Evolutionary conservation across 2,797 vertebrate species (phyloP), one percentile per base, ranked within the genome.

Genomic region (Diglossa cyanea): DNA sequence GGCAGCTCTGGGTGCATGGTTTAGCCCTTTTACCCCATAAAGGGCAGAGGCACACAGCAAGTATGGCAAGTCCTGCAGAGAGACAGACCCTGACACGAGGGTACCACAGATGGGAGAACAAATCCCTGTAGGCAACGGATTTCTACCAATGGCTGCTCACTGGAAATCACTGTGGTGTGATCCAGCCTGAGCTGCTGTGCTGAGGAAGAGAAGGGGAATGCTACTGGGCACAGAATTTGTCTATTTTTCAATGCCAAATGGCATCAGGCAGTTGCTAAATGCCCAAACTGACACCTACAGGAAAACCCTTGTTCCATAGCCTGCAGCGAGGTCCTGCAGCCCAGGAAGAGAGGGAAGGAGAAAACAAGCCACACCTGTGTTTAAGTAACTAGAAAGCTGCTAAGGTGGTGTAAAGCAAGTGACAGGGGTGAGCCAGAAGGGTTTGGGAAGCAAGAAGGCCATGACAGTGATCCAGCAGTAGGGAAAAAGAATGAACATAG

Each of bases 401-500:
- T 33, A 50, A 85, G 24, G 30, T 74, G 28, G 50, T 44, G 3
- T 26, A 85, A 51, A 87, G 80, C 2, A 16, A 90, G 71, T 45
- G 42, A 79, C 23, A 4, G 20, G 3, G 7, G 5, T n/a, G 21
- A 90, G 42, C 10, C 63, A 70, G 79, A 76, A 78, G 42, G 14
- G 11, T 57, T 75, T 55, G 17, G 24, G 40, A 90, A 90, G 26
- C 2, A 30, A 73, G 42, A 88, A 73, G 17, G 40, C 13, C 71
- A 44, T 7, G 8, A 25, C 1, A 6, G 13, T 14, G 28, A 77
- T 37, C 8, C 0, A 0, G 13, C 2, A 65, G 30, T 4, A 81
- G 12, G 45, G 19, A 58, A 60, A 72, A 44, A 33, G 17, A 5
- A 55, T 21, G 23, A 57, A 31, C 3, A 6, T 10, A 51, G 28